These are phyloP conservation scores for Goniozus legneri DNA, from an alignment of 1,140 invertebrate species.

Conservation along the genomic window DNA sequence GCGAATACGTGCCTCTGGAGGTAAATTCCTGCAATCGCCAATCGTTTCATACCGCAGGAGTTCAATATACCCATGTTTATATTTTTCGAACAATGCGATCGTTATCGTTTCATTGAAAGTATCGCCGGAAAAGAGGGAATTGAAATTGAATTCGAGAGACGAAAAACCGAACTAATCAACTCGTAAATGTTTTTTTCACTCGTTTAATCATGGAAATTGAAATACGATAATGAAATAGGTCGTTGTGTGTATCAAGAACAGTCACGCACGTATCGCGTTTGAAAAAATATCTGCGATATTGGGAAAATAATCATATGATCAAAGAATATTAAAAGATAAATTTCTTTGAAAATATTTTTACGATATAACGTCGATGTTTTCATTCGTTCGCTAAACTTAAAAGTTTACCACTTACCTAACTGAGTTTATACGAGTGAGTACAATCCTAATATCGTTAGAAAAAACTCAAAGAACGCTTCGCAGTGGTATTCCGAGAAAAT, in stretches of 20 bases:
- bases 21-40: neutral
- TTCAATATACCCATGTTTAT: no score
- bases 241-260: neutral
- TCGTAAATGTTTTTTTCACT: slow-evolving; percentile 4
- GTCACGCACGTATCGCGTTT: neutral
- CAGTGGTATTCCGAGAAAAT: slow-evolving; percentile 10
- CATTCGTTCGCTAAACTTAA: neutral
- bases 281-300: neutral
- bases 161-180: slow-evolving; percentile 8
- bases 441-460: slow-evolving; percentile 17
- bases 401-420: neutral
- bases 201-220: neutral
- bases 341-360: neutral
- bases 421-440: slow-evolving; percentile 18
- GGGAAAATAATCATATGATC: neutral
- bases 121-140: slow-evolving; percentile 3
- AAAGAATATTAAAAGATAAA: slow-evolving; percentile 4
- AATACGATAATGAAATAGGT: slow-evolving; percentile 2
- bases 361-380: neutral
- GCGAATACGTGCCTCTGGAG: neutral
- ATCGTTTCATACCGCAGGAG: no score
- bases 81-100: neutral
- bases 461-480: neutral
- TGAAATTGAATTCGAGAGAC: slow-evolving; percentile 9
- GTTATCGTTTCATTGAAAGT: slow-evolving; percentile 8